Evolutionary conservation across 2,113 vertebrate genomes (phyloP).

Genomic region (Carassius gibelio): DNA sequence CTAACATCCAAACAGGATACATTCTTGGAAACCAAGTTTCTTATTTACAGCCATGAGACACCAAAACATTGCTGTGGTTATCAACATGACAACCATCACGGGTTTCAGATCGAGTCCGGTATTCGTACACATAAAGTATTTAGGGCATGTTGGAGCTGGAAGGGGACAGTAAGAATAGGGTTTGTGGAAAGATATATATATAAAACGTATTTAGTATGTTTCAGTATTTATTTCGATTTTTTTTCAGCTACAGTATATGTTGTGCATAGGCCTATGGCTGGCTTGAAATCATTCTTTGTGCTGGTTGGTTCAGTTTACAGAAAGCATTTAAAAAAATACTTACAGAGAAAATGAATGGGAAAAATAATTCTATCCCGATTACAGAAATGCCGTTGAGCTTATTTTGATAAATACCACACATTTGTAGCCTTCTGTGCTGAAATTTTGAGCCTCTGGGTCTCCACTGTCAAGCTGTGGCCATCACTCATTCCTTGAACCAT

Average conservation of each 20-base stretch:
- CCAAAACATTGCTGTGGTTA: slow-evolving; percentile 4
- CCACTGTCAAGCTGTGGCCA: slow-evolving; percentile 1
- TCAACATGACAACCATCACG: not conserved
- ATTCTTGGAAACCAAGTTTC: not conserved
- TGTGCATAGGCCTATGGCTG: not conserved
- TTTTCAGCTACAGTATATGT: too few species aligned
- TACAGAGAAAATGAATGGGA: not conserved
- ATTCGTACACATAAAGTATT: not conserved
- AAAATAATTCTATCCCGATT: not conserved
- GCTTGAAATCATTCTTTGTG: not conserved
- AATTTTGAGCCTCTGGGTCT: not conserved
- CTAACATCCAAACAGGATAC: not conserved
- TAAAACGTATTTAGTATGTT: not conserved
- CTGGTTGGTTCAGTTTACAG: not conserved
- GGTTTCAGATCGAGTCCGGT: not conserved
- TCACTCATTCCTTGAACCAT: slow-evolving; percentile 10
- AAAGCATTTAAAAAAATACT: not conserved
- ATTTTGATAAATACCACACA: not conserved
- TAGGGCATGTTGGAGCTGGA: not conserved
- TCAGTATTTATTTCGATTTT: not conserved
- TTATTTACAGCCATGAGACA: not conserved
- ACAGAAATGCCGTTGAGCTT: not conserved
- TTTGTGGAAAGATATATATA: not conserved
- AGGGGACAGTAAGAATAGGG: not conserved
- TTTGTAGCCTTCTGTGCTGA: not conserved